A percentile compares a stretch with the other conserved stretches of the same genome.
Evolutionary conservation across 2,888 invertebrate genomes (phyloP).

Genomic region (Platycheirus rosarum): DNA sequence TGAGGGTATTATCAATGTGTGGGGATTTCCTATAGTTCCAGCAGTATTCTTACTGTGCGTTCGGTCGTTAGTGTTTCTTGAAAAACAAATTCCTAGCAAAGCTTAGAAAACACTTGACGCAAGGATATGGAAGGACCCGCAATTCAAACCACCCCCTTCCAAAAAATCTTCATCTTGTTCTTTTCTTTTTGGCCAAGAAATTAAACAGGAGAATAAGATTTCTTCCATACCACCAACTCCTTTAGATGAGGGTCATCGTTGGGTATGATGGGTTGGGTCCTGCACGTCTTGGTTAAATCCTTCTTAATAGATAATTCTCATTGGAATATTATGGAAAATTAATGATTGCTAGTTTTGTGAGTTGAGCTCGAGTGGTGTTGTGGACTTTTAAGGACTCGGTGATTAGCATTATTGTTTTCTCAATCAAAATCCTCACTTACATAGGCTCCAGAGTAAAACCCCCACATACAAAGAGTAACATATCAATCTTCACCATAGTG

Average conservation of each 20-base stretch:
- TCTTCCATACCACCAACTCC: neutral
- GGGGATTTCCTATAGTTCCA: slow-evolving; percentile 10
- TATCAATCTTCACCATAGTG: slow-evolving; percentile 23
- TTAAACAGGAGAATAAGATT: slow-evolving; percentile 54
- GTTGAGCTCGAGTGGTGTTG: slow-evolving; percentile 23
- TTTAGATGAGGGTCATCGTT: slow-evolving; percentile 63
- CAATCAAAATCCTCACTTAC: slow-evolving; percentile 67
- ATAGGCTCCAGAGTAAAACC: slow-evolving; percentile 12
- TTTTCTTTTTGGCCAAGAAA: slow-evolving; percentile 54
- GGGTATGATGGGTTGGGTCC: slow-evolving; percentile 32
- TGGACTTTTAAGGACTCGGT: slow-evolving; percentile 62
- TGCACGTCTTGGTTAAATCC: slow-evolving; percentile 66
- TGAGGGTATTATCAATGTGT: slow-evolving; percentile 61
- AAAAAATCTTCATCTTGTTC: slow-evolving; percentile 67
- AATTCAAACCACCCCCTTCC: neutral
- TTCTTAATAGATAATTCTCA: slow-evolving; percentile 77
- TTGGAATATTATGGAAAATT: slow-evolving; percentile 77
- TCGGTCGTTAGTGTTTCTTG: slow-evolving; percentile 35
- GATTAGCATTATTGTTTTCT: slow-evolving; percentile 73
- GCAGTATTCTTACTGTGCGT: neutral
- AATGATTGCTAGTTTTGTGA: slow-evolving; percentile 73
- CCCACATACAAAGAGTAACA: neutral
- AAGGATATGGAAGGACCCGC: slow-evolving; percentile 15
- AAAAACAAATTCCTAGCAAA: slow-evolving; percentile 69
- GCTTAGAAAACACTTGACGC: slow-evolving; percentile 68